Evolutionary conservation across 2,113 vertebrate species (phyloP).

Genomic region (Leucoraja erinaceus): DNA sequence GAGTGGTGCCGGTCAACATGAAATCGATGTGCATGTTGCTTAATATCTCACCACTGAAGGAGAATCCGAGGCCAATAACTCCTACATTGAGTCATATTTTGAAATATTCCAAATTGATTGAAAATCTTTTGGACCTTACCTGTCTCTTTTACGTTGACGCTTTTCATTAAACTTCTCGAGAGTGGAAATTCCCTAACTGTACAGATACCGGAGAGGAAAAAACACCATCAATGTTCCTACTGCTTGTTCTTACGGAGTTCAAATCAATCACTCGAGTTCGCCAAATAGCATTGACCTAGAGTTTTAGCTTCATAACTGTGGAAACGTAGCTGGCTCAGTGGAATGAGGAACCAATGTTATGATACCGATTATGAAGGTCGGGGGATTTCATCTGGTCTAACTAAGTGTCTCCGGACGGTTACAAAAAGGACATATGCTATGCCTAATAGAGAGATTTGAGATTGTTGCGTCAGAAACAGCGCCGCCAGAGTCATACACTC

Average conservation of each 20-base stretch:
- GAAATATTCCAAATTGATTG: neutral
- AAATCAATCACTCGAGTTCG: neutral
- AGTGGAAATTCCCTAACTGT: neutral
- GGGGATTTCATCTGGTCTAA: neutral
- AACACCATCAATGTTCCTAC: neutral
- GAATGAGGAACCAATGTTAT: neutral
- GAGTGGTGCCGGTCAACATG: too few relatives aligned
- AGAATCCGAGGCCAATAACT: neutral
- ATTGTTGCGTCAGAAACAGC: constrained; percentile 23
- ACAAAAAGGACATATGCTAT: neutral
- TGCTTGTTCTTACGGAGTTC: neutral
- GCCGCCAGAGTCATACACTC: neutral
- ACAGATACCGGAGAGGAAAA: neutral
- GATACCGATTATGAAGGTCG: neutral
- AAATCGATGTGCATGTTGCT: neutral
- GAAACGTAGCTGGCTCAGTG: neutral
- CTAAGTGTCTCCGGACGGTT: neutral
- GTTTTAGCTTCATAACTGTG: neutral
- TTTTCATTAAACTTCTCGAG: neutral
- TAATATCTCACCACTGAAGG: neutral
- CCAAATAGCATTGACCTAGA: neutral
- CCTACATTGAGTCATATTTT: neutral
- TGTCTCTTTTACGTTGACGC: neutral
- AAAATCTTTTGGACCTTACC: neutral
- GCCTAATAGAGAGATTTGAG: constrained; percentile 7